Base-by-base conservation (phyloP, 30 jellyfish, hydroid and myxozoan species). In the Turritopsis rubra region DNA sequence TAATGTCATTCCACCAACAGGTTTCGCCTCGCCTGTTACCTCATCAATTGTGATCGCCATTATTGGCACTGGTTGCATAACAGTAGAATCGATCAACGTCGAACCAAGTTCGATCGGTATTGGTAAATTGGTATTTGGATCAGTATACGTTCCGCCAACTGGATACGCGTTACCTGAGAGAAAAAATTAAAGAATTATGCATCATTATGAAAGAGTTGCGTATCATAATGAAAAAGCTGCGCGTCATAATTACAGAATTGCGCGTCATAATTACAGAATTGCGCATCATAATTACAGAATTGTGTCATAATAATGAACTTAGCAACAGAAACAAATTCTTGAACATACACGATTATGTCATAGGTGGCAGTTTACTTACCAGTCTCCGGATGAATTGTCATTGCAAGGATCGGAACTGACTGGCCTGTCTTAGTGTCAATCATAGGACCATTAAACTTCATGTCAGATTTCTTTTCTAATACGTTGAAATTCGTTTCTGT, bases 321-420 rank as follows among this genome's bases (percentile, higher is more conserved):
- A n/a, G n/a, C n/a, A n/a, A n/a, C n/a, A n/a, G n/a, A n/a, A n/a
- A n/a, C n/a, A n/a, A n/a, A n/a, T n/a, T n/a, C n/a, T n/a, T n/a
- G n/a, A n/a, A n/a, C n/a, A n/a, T n/a, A n/a, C n/a, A n/a, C n/a
- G n/a, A n/a, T n/a, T n/a, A n/a, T n/a, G n/a, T n/a, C n/a, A n/a
- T n/a, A n/a, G n/a, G n/a, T n/a, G n/a, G n/a, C n/a, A n/a, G 16
- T 68, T 68, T 23, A 8, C 30, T 21, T 52, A 86, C 98, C 98
- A 28, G 98, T 87, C 31, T 79, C 95, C 27, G 98, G 98, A 60
- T 92, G 95, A 20, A 92, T 92, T 20, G 98, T 92, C 92, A 92
- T 92, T 68, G 95, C 98, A n/a, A 92, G 93, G 52, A 92, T 92
- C 18, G 98, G 98, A 21, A 92, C 98, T 21, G 96, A 74, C 26